Evolutionary conservation across 2,113 vertebrate species (phyloP).

Genomic region (Colossoma macropomum): DNA sequence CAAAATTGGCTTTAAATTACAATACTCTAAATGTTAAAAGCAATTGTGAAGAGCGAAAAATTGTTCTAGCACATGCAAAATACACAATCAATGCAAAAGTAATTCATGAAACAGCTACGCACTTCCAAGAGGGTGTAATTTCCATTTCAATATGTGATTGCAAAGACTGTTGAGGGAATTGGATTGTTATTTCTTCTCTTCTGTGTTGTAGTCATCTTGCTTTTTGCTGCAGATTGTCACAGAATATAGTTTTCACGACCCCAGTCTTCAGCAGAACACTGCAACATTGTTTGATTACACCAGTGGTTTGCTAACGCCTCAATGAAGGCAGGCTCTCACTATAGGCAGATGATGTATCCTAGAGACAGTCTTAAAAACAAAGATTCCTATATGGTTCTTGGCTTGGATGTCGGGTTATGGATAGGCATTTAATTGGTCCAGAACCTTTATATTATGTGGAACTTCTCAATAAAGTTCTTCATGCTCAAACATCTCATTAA

Average conservation of each 20-base stretch:
- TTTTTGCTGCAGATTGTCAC: slow-evolving; percentile 40
- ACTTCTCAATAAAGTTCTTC: too few species aligned
- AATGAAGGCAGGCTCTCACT: not conserved
- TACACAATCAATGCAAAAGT: slow-evolving; percentile 70
- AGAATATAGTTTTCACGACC: slow-evolving; percentile 28
- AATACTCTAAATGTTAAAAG: slow-evolving; percentile 54
- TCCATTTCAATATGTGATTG: slow-evolving; percentile 74
- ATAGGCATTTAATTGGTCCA: too few species aligned
- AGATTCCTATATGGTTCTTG: too few species aligned
- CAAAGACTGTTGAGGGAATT: slow-evolving; percentile 64
- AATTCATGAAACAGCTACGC: slow-evolving; percentile 67
- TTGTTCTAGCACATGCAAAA: slow-evolving; percentile 58
- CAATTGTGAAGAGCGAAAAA: slow-evolving; percentile 53
- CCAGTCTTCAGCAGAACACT: not conserved
- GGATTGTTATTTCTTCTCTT: slow-evolving; percentile 65
- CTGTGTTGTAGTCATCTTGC: slow-evolving; percentile 54
- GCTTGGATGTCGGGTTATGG: too few species aligned
- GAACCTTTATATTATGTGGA: too few species aligned
- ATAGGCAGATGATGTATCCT: not conserved
- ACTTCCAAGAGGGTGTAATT: slow-evolving; percentile 69
- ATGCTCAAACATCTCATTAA: too few species aligned
- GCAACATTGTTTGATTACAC: not conserved
- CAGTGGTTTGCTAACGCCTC: not conserved
- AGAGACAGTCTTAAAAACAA: too few species aligned
- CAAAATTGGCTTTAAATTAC: slow-evolving; percentile 56